These are phyloP conservation scores for Chiridota heheva DNA, from an alignment of 35 echinoderm and acorn worm genomes.

Conservation along the genomic window DNA sequence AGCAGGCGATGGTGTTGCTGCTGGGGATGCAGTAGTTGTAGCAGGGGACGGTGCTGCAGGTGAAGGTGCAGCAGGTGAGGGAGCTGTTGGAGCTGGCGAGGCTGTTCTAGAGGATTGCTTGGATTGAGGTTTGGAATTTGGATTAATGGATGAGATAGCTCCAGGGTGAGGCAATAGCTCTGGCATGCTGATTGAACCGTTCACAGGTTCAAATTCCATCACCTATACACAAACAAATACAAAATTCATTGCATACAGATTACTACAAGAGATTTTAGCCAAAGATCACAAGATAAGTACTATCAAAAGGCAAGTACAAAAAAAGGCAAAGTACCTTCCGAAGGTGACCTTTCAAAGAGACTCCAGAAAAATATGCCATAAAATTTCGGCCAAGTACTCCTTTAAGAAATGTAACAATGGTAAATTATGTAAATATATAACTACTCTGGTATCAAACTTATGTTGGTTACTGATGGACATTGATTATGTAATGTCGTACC, in stretches of 20 bases:
- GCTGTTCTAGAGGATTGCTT: constrained; percentile 77
- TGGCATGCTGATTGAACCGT: constrained; percentile 81
- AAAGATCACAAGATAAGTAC: no score
- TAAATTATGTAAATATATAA: neutral
- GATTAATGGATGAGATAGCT: constrained; percentile 35
- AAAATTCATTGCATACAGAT: neutral
- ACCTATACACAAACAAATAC: constrained; percentile 50
- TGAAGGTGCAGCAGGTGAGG: constrained; percentile 41
- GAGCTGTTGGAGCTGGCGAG: constrained; percentile 78
- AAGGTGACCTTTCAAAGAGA: neutral
- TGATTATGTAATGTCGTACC: constrained; percentile 26
- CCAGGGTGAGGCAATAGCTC: constrained; percentile 66
- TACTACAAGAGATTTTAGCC: neutral
- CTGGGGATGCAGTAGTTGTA: neutral
- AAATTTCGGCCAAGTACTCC: neutral
- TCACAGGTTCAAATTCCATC: constrained; percentile 97
- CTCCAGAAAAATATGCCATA: neutral
- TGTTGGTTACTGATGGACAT: neutral
- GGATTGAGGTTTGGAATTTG: constrained; percentile 55
- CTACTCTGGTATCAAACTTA: neutral
- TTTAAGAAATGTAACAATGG: neutral
- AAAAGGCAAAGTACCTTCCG: no score
- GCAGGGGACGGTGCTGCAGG: constrained; percentile 14
- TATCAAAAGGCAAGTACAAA: no score
- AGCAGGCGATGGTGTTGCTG: neutral